phyloP scores from a whole-genome alignment of 1,140 invertebrate genomes.

The Telenomus remus region DNA sequence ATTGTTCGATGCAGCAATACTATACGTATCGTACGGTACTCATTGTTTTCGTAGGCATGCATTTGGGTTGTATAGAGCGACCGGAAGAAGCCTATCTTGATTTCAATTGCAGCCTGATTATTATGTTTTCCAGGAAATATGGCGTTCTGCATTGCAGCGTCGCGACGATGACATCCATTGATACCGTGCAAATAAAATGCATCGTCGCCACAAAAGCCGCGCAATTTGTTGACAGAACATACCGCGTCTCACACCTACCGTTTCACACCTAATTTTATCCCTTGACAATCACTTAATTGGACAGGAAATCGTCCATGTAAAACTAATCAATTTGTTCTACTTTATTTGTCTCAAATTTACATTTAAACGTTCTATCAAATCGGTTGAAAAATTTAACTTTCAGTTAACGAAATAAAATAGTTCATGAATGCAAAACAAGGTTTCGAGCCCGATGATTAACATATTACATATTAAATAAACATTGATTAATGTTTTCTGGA shows the following conservation, averaged over 20 bases:
- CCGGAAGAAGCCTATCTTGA: slow-evolving; percentile 63
- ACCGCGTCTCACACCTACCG: not conserved
- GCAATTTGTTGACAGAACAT: slow-evolving; percentile 20
- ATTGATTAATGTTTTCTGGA: too few species aligned
- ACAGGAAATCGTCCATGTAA: too few species aligned
- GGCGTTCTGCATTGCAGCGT: slow-evolving; percentile 57
- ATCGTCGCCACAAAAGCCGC: slow-evolving; percentile 24
- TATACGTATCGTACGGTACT: slow-evolving; percentile 50
- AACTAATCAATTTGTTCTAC: too few species aligned
- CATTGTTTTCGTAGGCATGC: slow-evolving; percentile 55
- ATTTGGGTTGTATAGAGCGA: slow-evolving; percentile 50
- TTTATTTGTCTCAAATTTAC: too few species aligned
- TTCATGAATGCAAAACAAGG: too few species aligned
- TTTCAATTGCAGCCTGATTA: slow-evolving; percentile 61
- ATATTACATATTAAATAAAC: too few species aligned
- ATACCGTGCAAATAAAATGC: slow-evolving; percentile 29
- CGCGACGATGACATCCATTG: slow-evolving; percentile 52
- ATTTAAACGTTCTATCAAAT: too few species aligned
- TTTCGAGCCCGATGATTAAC: too few species aligned
- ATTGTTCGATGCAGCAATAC: slow-evolving; percentile 39
- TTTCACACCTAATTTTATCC: slow-evolving; percentile 1
- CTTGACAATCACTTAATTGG: too few species aligned
- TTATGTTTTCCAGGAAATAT: slow-evolving; percentile 65
- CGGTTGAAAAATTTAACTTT: too few species aligned
- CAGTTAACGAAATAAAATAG: too few species aligned